These are phyloP conservation scores for Picus viridis DNA, from an alignment of 2,797 vertebrate genomes.

Conservation along the genomic window DNA sequence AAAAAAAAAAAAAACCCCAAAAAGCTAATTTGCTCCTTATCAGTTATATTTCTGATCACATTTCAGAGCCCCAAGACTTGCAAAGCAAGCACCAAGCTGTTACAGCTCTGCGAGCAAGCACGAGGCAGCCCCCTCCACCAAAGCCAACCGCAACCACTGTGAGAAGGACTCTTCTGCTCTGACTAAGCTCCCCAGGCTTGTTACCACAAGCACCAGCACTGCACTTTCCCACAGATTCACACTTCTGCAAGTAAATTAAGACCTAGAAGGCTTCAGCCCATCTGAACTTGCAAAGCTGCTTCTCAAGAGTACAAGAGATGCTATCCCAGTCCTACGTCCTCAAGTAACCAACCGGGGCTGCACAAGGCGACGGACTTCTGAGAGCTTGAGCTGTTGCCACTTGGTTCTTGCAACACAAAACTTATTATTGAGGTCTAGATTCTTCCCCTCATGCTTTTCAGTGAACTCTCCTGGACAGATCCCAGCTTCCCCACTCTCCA, in stretches of 20 bases:
- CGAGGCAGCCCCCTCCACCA: neutral
- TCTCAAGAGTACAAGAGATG: neutral
- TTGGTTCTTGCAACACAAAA: neutral
- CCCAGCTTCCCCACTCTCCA: neutral
- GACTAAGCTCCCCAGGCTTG: neutral
- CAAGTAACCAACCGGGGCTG: neutral
- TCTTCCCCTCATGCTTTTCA: neutral
- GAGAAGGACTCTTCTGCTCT: neutral
- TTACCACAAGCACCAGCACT: neutral
- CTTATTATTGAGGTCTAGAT: neutral
- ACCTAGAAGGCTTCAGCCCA: neutral
- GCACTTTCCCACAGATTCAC: neutral
- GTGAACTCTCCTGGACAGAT: neutral
- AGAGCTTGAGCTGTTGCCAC: neutral
- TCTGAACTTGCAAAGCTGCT: neutral
- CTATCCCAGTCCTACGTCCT: fast-evolving
- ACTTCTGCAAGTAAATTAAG: neutral
- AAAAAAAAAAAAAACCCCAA: neutral
- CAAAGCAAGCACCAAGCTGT: neutral
- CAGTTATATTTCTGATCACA: neutral
- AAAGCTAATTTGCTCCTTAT: neutral
- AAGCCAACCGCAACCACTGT: fast-evolving
- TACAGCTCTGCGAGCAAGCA: neutral
- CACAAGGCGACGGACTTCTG: fast-evolving
- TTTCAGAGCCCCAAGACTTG: neutral